Percentiles rank a stretch among this genome's conserved stretches.
Conservation (phyloP, 2,888 invertebrate species). For the Creontiades dilutus region DNA sequence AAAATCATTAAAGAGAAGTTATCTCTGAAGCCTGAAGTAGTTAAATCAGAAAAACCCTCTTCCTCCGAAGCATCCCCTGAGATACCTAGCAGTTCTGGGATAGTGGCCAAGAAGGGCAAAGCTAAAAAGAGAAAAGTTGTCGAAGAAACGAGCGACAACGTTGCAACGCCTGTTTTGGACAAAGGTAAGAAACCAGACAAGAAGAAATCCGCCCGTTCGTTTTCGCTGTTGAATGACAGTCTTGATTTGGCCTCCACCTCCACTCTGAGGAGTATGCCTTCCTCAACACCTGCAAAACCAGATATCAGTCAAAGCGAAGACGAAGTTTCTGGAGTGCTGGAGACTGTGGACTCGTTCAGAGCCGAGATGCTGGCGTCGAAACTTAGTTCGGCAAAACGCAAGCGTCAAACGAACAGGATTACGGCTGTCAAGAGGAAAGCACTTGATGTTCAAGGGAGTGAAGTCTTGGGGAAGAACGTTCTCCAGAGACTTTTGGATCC, state of each 20-base stretch:
- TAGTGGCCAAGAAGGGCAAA: slow-evolving; percentile 7
- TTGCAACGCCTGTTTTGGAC: background rate
- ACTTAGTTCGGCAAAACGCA: slow-evolving; percentile 2
- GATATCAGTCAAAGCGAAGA: background rate
- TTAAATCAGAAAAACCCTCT: background rate
- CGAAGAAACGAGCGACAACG: slow-evolving; percentile 16
- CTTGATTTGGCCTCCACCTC: slow-evolving; percentile 45
- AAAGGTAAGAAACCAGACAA: background rate
- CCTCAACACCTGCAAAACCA: slow-evolving; percentile 49
- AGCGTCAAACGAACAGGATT: background rate
- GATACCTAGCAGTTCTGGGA: background rate
- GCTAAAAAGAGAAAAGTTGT: background rate
- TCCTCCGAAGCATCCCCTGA: background rate
- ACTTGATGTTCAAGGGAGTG: slow-evolving; percentile 29
- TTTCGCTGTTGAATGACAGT: slow-evolving; percentile 55
- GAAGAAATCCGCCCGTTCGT: slow-evolving; percentile 53
- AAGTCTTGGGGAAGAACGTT: slow-evolving; percentile 55
- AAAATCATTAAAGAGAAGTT: background rate
- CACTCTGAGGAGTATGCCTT: slow-evolving; percentile 1
- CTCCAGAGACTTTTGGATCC: slow-evolving; percentile 64
- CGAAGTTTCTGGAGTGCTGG: background rate
- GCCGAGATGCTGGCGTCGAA: slow-evolving; percentile 19
- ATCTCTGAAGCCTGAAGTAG: background rate
- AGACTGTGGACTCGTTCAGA: slow-evolving; percentile 44
- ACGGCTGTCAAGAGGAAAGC: slow-evolving; percentile 51